A percentile compares a stretch with the other conserved stretches of the same genome.
Evolutionary conservation across 2,113 vertebrate species (phyloP).

Genomic region (Bubo bubo): DNA sequence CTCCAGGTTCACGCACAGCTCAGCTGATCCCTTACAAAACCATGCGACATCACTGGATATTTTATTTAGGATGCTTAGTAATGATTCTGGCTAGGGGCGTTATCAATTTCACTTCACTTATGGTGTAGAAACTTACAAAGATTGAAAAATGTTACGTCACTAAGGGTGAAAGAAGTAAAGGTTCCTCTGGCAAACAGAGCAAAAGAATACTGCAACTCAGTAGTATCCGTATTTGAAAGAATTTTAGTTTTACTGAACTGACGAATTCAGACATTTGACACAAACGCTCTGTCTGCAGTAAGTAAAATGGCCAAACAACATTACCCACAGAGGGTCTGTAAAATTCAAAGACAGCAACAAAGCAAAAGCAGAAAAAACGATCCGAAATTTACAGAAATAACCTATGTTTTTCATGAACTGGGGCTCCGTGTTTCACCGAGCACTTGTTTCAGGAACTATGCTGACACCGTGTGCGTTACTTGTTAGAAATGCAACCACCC

Average conservation of each 20-base stretch:
- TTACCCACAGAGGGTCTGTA: background rate
- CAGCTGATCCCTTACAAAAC: background rate
- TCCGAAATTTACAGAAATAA: background rate
- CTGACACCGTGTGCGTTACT: background rate
- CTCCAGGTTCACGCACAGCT: background rate
- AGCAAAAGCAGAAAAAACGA: background rate
- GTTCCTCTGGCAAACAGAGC: background rate
- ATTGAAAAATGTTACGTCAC: background rate
- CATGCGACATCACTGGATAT: background rate
- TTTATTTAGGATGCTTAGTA: background rate
- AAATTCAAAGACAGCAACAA: background rate
- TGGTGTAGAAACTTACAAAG: fast-evolving
- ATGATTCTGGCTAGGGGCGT: background rate
- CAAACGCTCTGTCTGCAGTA: background rate
- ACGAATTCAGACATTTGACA: background rate
- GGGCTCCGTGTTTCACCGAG: background rate
- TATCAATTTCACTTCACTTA: background rate
- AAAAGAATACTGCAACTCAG: background rate
- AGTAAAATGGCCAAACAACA: background rate
- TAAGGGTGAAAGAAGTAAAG: background rate
- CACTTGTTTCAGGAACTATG: background rate
- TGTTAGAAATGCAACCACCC: background rate
- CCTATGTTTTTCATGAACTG: background rate
- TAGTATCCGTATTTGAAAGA: background rate
- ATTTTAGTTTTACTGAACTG: background rate